phyloP scores from a whole-genome alignment of 2,888 invertebrate species.

The Drosophila ochracea region DNA sequence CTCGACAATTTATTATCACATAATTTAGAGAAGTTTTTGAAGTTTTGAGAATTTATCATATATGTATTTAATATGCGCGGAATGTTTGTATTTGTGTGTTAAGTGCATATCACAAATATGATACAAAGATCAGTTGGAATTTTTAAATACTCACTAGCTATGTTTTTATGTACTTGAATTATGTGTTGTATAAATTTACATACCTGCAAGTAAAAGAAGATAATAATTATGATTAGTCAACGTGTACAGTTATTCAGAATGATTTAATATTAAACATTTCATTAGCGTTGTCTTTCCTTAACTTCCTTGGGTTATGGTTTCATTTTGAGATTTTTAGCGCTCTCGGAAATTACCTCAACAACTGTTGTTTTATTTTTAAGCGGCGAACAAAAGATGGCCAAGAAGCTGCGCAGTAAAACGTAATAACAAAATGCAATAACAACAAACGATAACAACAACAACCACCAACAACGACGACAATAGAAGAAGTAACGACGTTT shows the following conservation, averaged over 20 bases:
- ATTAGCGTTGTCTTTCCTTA: slow-evolving; percentile 15
- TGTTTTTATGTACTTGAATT: not conserved
- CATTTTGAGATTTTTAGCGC: slow-evolving; percentile 26
- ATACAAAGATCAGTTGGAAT: too few species aligned
- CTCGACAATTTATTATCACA: not conserved
- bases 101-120: not conserved
- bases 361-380: slow-evolving; percentile 57
- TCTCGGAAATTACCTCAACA: slow-evolving; percentile 65
- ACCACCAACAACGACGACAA: slow-evolving; percentile 35
- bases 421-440: slow-evolving; percentile 60
- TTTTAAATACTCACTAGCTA: slow-evolving; percentile 22
- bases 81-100: not conserved
- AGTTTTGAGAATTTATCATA: not conserved
- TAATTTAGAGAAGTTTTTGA: not conserved
- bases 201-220: slow-evolving; percentile 62
- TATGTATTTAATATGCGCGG: slow-evolving; percentile 2
- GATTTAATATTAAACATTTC: slow-evolving; percentile 29
- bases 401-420: slow-evolving; percentile 49
- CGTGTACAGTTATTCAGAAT: slow-evolving; percentile 4
- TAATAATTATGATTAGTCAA: slow-evolving; percentile 26
- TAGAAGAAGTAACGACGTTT: slow-evolving; percentile 63
- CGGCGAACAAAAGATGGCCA: slow-evolving; percentile 17
- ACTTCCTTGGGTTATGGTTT: slow-evolving; percentile 6
- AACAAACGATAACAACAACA: slow-evolving; percentile 11
- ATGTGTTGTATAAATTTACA: slow-evolving; percentile 25